Evolutionary conservation across 2,113 vertebrate species (phyloP), one percentile per base, ranked within the genome.

Genomic region (Nothocercus julius): DNA sequence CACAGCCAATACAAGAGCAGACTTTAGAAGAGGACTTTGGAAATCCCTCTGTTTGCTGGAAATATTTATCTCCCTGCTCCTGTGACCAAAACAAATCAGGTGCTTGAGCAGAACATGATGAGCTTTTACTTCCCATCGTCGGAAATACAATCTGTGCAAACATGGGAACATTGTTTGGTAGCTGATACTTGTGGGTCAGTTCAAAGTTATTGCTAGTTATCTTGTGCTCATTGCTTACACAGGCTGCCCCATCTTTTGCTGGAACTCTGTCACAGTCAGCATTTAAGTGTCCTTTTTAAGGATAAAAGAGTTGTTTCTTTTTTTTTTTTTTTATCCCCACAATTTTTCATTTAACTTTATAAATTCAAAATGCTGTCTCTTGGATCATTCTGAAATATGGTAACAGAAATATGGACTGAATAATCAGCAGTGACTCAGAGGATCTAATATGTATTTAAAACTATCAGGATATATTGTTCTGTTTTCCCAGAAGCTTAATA

Each of bases 401-500:
- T 73, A 74, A 82, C 75, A 87, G 74, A 96, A 92, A 95, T 82
- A 75, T 22, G 16, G 85, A 24, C 76, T 58, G 69, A 92, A 85
- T 81, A 79, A 95, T 89, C 86, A 90, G 68, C 34, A 63, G 73
- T 1, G 63, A 95, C 76, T 95, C 94, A 95, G 74, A 95, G 72
- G 85, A 96, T 85, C 54, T 90, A 92, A 74, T 88, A 82, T 27
- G 8, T 76, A 95, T 90, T 89, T 30, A 27, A 90, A 94, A n/a
- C 30, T 84, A 95, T 91, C 47, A 95, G 83, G 89, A 91, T 90
- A 91, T 87, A 91, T 90, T 97, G 95, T 97, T 97, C 66, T 92
- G 32, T 87, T 96, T 97, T 82, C 81, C 90, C 91, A 96, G 85
- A 88, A 96, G 89, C 91, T 90, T 95, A 92, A 97, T 97, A 97